phyloP scores from a whole-genome alignment of 2,888 invertebrate genomes.

The Oscheius sp. region DNA sequence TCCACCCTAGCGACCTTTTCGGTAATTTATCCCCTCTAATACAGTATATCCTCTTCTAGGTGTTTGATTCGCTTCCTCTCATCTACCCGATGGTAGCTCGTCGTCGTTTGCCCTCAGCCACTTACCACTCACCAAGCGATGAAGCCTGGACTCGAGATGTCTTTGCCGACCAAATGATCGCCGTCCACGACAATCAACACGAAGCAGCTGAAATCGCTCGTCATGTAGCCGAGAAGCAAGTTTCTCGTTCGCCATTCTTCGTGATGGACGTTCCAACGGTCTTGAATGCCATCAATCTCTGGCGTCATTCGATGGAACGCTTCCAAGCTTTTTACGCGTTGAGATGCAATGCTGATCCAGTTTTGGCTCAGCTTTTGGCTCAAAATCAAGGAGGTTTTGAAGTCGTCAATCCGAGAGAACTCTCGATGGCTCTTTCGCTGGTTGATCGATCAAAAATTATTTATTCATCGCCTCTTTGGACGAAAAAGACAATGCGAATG shows the following conservation, averaged over 20 bases:
- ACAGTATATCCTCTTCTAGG: not conserved
- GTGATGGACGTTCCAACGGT: constrained; percentile 65
- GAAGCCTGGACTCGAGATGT: constrained; percentile 41
- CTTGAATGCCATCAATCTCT: constrained; percentile 72
- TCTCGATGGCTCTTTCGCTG: constrained; percentile 28
- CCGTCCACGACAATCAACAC: constrained; percentile 38
- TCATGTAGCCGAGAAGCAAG: constrained; percentile 43
- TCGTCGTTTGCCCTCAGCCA: constrained; percentile 48
- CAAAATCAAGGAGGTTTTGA: constrained; percentile 84
- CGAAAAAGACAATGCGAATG: constrained; percentile 35
- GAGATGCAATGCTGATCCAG: constrained; percentile 90
- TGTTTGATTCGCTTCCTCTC: not conserved
- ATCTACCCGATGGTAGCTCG: constrained; percentile 37
- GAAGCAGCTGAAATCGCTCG: constrained; percentile 47
- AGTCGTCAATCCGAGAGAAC: constrained; percentile 71
- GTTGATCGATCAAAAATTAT: constrained; percentile 37
- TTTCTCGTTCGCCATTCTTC: constrained; percentile 58
- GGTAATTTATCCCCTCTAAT: constrained; percentile 5
- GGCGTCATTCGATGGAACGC: constrained; percentile 79
- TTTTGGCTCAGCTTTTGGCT: constrained; percentile 74
- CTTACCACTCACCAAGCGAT: constrained; percentile 45
- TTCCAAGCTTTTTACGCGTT: constrained; percentile 77
- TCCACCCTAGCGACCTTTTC: constrained; percentile 39
- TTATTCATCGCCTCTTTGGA: constrained; percentile 38
- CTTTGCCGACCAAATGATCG: constrained; percentile 47